Evolutionary conservation across 1,140 invertebrate species (phyloP).

Genomic region (Cataglyphis hispanica): DNA sequence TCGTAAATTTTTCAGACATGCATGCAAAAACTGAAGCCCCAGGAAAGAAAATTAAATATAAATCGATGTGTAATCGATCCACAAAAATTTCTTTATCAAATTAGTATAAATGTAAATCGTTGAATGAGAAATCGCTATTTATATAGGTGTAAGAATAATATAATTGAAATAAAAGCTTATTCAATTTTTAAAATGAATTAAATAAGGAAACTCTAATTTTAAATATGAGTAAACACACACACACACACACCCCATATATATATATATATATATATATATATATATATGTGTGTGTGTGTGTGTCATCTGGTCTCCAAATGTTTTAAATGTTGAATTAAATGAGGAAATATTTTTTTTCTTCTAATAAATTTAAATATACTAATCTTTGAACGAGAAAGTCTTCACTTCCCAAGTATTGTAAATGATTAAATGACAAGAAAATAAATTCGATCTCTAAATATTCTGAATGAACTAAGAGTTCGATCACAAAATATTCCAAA

Average conservation of each 20-base stretch:
- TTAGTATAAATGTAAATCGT: background rate
- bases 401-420: background rate
- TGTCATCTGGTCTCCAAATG: background rate
- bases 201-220: conserved; percentile 17
- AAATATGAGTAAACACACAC: too few species aligned
- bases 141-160: background rate
- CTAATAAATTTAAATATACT: too few species aligned
- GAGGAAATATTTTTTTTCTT: background rate
- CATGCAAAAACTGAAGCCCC: background rate
- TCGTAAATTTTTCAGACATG: background rate
- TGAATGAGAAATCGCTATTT: background rate
- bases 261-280: too few species aligned
- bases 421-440: background rate
- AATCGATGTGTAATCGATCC: background rate
- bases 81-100: background rate
- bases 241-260: too few species aligned
- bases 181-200: background rate
- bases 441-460: background rate
- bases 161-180: conserved; percentile 8
- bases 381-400: too few species aligned
- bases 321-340: background rate
- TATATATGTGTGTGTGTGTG: too few species aligned
- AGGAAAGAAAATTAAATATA: background rate
- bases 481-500: background rate
- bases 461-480: background rate